These are phyloP conservation scores for Atherinosoma microstoma DNA, from an alignment of 2,797 vertebrate species.

Conservation along the genomic window DNA sequence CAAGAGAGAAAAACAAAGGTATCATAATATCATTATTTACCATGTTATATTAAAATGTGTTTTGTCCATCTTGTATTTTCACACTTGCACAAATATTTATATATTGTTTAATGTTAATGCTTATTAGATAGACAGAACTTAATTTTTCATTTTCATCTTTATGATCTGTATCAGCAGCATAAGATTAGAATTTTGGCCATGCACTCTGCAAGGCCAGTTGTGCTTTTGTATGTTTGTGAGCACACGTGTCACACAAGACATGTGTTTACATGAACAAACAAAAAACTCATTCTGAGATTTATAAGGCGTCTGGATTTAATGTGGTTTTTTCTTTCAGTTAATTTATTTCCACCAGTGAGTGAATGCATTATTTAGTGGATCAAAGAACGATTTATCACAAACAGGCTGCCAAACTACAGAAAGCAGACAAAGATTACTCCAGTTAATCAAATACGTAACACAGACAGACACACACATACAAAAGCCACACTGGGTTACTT, in stretches of 20 bases:
- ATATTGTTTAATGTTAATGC: background rate
- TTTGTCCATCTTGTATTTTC: background rate
- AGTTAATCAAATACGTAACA: constrained; percentile 10
- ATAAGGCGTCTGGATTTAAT: background rate
- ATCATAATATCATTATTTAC: background rate
- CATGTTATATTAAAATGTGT: background rate
- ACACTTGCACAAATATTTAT: background rate
- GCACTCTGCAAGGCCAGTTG: background rate
- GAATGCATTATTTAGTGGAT: constrained; percentile 15
- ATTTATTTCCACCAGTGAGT: constrained; percentile 8
- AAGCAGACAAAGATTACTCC: constrained; percentile 15
- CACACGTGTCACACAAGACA: no score
- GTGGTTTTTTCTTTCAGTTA: background rate
- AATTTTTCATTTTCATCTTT: background rate
- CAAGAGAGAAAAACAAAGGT: background rate
- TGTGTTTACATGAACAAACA: background rate
- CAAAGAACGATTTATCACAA: constrained; percentile 3
- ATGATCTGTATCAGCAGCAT: background rate
- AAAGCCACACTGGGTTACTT: constrained; percentile 11
- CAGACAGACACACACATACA: constrained; percentile 14
- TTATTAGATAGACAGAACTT: background rate
- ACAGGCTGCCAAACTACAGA: constrained; percentile 8
- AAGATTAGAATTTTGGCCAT: background rate
- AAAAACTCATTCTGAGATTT: constrained; percentile 1
- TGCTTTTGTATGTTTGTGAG: background rate